A percentile compares a stretch with the other conserved stretches of the same genome.
phyloP scores from a whole-genome alignment of 2,113 vertebrate genomes.

The Brachypteracias leptosomus region DNA sequence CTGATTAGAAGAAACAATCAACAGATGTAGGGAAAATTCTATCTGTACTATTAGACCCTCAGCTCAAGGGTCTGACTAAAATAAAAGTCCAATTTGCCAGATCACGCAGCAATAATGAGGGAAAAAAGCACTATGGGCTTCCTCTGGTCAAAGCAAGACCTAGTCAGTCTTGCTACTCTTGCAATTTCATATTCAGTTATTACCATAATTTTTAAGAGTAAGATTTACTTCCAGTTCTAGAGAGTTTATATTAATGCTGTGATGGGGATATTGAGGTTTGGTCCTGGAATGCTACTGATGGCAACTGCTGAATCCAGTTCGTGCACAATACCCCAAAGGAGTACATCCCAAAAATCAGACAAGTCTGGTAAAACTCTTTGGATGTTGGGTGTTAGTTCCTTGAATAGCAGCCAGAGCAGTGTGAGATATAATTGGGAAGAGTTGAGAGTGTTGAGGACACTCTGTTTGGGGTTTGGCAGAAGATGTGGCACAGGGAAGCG shows the following conservation, averaged over 20 bases:
- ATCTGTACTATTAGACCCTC: neutral
- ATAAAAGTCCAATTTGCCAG: neutral
- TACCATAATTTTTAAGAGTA: neutral
- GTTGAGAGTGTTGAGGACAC: neutral
- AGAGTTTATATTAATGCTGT: neutral
- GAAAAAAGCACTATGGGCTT: neutral
- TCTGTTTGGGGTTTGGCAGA: neutral
- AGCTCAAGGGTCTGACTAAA: neutral
- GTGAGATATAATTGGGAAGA: neutral
- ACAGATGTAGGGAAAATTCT: neutral
- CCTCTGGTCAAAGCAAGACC: neutral
- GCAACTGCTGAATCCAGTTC: neutral
- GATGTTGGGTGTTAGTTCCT: neutral
- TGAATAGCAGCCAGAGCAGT: neutral
- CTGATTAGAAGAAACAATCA: neutral
- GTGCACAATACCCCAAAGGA: fast-evolving
- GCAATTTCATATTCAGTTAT: neutral
- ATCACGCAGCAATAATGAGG: neutral
- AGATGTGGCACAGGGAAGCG: neutral
- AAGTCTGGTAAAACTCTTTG: neutral
- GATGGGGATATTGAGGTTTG: neutral
- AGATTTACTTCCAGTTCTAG: neutral
- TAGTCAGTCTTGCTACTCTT: neutral
- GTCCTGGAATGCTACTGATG: neutral
- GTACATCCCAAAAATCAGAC: neutral